Evolutionary conservation across 1,140 invertebrate genomes (phyloP).

Genomic region (Riptortus pedestris): DNA sequence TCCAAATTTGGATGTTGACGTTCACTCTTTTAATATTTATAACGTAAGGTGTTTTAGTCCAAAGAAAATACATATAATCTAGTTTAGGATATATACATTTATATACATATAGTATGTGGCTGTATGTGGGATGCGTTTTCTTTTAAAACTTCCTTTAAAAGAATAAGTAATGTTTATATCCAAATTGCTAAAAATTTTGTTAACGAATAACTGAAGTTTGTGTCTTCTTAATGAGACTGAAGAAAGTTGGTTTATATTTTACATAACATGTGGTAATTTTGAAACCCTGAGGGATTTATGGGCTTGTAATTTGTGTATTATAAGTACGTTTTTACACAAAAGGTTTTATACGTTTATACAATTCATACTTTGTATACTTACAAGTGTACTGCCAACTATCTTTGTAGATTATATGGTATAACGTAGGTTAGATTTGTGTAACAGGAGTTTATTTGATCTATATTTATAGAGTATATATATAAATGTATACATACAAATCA

Average conservation of each 20-base stretch:
- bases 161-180: not conserved
- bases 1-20: not conserved
- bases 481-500: slow-evolving; percentile 6
- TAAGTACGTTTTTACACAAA: slow-evolving; percentile 11
- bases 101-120: slow-evolving; percentile 8
- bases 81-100: slow-evolving; percentile 6
- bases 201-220: too few relatives aligned
- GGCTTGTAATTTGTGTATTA: slow-evolving; percentile 5
- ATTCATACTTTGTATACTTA: slow-evolving; percentile 17
- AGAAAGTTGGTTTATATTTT: not conserved
- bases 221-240: slow-evolving; percentile 4
- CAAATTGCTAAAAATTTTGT: too few relatives aligned
- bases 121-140: not conserved
- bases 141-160: not conserved
- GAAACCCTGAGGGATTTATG: not conserved
- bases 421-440: slow-evolving; percentile 1
- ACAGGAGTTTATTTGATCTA: slow-evolving; percentile 10
- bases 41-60: slow-evolving; percentile 14
- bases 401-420: not conserved
- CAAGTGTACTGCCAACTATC: not conserved
- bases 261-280: too few relatives aligned
- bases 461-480: slow-evolving; percentile 2
- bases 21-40: not conserved
- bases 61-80: slow-evolving; percentile 3
- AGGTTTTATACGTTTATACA: slow-evolving; percentile 14